Evolutionary conservation across 2,113 vertebrate genomes (phyloP).

Genomic region (Platanista minor): DNA sequence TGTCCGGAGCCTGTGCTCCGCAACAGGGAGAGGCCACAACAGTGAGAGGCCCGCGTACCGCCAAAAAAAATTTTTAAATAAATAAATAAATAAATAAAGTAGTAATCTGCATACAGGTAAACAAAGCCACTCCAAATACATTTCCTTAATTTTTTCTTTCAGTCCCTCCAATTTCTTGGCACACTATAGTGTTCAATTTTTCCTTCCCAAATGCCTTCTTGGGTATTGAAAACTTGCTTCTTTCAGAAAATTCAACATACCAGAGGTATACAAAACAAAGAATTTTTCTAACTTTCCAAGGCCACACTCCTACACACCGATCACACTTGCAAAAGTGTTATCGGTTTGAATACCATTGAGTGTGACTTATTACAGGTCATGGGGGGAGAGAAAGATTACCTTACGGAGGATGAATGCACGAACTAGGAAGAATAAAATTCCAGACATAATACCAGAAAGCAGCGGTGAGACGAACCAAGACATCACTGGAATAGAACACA

Average conservation of each 20-base stretch:
- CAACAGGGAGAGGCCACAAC: no score
- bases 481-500: slow-evolving; percentile 82
- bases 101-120: not conserved
- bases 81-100: no score
- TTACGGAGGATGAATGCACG: slow-evolving; percentile 91
- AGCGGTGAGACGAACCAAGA: slow-evolving; percentile 98
- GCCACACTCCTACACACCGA: not conserved
- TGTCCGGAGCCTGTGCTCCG: no score
- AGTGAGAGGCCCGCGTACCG: no score
- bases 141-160: not conserved
- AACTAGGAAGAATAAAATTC: slow-evolving; percentile 91
- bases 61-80: no score
- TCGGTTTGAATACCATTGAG: not conserved
- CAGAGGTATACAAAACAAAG: not conserved
- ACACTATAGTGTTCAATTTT: not conserved
- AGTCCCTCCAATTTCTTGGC: not conserved
- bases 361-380: not conserved
- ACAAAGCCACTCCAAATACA: not conserved
- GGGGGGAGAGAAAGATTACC: slow-evolving; percentile 78
- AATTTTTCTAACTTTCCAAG: not conserved
- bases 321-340: not conserved
- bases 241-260: not conserved
- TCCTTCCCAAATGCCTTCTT: not conserved
- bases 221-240: not conserved
- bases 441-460: slow-evolving; percentile 96